Base-by-base conservation (phyloP, 2,113 vertebrate species). In the Nestor notabilis region DNA sequence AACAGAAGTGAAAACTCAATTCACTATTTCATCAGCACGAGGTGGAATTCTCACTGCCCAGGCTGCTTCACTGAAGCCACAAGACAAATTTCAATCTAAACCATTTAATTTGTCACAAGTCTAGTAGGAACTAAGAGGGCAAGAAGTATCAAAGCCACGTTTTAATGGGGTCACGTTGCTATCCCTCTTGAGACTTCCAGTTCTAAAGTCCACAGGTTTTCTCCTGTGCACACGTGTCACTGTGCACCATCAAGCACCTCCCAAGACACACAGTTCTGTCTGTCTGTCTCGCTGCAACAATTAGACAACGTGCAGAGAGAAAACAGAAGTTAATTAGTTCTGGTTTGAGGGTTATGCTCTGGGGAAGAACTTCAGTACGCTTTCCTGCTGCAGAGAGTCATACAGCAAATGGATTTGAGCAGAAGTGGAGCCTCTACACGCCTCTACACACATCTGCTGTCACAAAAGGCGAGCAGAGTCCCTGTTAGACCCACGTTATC, bases 291-390 rank as follows among this genome's bases (percentile, higher is more conserved):
- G 0, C 66, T 25, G 37, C 46, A 88, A 27, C 64, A 55, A 55
- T 68, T 17, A 87, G 47, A 28, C 69, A 41, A 50, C 1, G 37
- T 33, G 74, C 85, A 58, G 55, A 91, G 69, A 92, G 61, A 80
- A 87, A 93, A 58, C 70, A 77, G 7, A 24, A 77, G 75, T 61
- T 88, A 91, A 93, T 93, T 63, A 95, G 88, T 47, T 74, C 41
- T 50, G 43, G 43, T 35, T 85, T 80, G 46, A 53, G 71, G 66
- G 75, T 47, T 75, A 21, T 13, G 60, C 83, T 70, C 68, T 7
- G 79, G 83, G 85, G 71, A 86, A 66, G 53, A 63, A 56, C 71
- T 44, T 94, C 79, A n/a, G 49, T 46, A n/a, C 79, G 35, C 2
- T 4, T 31, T 72, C 58, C 83, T 24, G 14, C 74, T 50, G 65